phyloP scores from a whole-genome alignment of 1,140 invertebrate species.

The Papilio dardanus region DNA sequence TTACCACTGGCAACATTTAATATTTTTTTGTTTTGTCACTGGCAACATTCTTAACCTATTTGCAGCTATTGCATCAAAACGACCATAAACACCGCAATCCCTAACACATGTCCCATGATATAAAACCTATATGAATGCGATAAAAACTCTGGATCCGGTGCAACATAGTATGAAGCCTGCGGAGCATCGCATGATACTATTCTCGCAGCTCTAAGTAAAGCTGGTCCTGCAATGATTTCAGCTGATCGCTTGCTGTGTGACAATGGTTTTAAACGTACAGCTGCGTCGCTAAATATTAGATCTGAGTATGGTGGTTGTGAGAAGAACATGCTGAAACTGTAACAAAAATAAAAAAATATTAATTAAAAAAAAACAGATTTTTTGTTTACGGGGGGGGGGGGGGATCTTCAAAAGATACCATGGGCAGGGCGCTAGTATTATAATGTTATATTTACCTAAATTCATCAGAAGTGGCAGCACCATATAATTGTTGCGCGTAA shows the following conservation, averaged over 20 bases:
- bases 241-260: conserved; percentile 83
- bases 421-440: too few relatives aligned
- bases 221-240: conserved; percentile 63
- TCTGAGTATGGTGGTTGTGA: conserved; percentile 91
- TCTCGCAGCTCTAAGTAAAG: conserved; percentile 61
- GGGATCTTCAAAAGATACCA: too few relatives aligned
- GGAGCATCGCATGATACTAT: conserved; percentile 76
- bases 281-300: conserved; percentile 96
- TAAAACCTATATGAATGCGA: conserved; percentile 55
- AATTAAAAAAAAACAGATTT: too few relatives aligned
- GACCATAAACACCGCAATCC: conserved; percentile 53
- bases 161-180: conserved; percentile 67
- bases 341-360: conserved; percentile 50
- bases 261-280: conserved; percentile 90
- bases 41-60: neutral
- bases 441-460: conserved; percentile 85
- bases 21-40: neutral
- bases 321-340: conserved; percentile 94
- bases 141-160: conserved; percentile 70
- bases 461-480: conserved; percentile 91
- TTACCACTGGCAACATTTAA: neutral
- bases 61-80: conserved; percentile 58
- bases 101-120: conserved; percentile 52
- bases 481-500: conserved; percentile 96
- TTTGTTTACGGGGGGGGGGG: too few relatives aligned